Percentiles rank a stretch among this genome's conserved stretches.
Evolutionary conservation across 2,797 vertebrate species (phyloP).

Genomic region (Pristis pectinata): DNA sequence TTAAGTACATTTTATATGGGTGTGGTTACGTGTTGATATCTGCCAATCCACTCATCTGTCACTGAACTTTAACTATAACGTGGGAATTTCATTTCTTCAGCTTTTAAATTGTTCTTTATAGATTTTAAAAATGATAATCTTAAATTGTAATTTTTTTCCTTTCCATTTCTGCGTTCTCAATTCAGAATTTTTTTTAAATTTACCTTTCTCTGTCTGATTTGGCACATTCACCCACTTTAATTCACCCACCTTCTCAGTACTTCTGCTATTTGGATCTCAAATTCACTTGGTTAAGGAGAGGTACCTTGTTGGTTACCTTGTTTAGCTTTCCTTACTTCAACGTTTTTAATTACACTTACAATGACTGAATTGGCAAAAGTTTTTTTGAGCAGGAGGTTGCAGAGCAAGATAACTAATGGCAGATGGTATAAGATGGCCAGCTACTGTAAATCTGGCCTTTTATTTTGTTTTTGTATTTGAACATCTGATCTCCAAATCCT

Average conservation of each 20-base stretch:
- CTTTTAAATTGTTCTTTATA: background rate
- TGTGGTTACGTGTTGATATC: background rate
- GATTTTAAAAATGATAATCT: background rate
- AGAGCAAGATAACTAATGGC: background rate
- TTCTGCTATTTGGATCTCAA: background rate
- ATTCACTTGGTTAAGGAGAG: background rate
- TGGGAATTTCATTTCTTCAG: background rate
- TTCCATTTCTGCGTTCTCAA: background rate
- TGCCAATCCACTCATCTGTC: background rate
- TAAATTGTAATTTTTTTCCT: background rate
- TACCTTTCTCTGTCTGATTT: background rate
- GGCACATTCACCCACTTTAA: background rate
- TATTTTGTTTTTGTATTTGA: background rate
- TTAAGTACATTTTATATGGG: background rate
- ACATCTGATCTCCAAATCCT: background rate
- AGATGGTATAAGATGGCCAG: background rate
- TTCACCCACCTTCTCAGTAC: background rate
- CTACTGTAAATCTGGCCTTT: background rate
- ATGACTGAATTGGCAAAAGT: background rate
- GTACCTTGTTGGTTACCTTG: background rate
- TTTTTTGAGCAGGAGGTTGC: background rate
- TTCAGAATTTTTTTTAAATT: background rate
- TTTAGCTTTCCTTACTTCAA: background rate
- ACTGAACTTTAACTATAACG: background rate
- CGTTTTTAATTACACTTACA: background rate